Conservation (phyloP, 1,140 invertebrate genomes). For the Macrocentrus cingulum region DNA sequence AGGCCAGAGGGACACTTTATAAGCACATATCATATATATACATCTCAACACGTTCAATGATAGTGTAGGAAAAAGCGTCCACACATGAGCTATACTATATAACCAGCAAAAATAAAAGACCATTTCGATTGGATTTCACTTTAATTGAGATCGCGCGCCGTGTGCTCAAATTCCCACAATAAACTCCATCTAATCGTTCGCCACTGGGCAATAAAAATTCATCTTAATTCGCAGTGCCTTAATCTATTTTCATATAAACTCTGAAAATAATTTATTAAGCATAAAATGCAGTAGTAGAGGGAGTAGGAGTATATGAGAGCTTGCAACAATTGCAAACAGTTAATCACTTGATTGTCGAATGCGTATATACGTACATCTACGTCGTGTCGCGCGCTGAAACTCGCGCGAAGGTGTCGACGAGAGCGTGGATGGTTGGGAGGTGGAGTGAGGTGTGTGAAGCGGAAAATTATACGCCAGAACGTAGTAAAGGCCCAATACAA, state of each 20-base stretch:
- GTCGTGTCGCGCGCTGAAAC: not conserved
- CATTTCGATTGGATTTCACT: not conserved
- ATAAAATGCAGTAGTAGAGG: too few relatives aligned
- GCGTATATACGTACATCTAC: not conserved
- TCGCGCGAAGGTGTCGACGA: not conserved
- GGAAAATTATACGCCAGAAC: not conserved
- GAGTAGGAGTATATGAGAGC: too few relatives aligned
- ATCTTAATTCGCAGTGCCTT: not conserved
- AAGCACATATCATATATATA: too few relatives aligned
- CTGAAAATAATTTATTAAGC: too few relatives aligned
- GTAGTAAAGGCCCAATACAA: not conserved
- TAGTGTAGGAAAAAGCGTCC: conserved; percentile 3
- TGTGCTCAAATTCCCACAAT: conserved; percentile 12
- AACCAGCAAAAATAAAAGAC: not conserved
- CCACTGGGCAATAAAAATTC: not conserved
- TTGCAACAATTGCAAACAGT: too few relatives aligned
- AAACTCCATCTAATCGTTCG: not conserved
- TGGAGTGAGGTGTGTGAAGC: not conserved
- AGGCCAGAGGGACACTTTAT: too few relatives aligned
- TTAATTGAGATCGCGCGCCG: conserved; percentile 1
- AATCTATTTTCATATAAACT: too few relatives aligned
- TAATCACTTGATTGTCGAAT: not conserved
- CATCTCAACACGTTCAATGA: too few relatives aligned
- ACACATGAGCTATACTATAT: too few relatives aligned
- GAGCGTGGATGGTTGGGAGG: not conserved